Evolutionary conservation across 2,113 vertebrate genomes (phyloP), one percentile per base, ranked within the genome.

Genomic region (Zosterops borbonicus): DNA sequence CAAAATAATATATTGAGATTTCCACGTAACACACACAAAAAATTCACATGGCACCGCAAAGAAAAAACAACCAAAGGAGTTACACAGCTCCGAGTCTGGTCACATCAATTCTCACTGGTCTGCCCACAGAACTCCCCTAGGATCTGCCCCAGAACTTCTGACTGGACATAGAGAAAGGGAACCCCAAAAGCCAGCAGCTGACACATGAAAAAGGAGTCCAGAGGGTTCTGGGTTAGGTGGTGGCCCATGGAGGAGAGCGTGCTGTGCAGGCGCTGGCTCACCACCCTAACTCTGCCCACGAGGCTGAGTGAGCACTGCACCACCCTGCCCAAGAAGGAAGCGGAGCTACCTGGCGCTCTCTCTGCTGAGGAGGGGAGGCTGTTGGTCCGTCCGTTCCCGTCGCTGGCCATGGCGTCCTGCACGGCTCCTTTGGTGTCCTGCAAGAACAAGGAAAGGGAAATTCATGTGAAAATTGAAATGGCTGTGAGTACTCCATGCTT

Each of bases 151-250:
- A 98, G 97, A 70, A 98, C 97, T 96, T 98, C 98, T 4, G 98
- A 98, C 95, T 98, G 98, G n/a, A 97, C 98, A 96, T 98, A 98
- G 74, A 98, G 98, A 96, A 98, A 98, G 73, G 98, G 98, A 84
- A 98, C 97, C 59, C 98, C 98, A 53, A 98, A 99, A 64, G 98
- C 99, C 95, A 99, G 95, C 95, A 99, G 98, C 98, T 99, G 99
- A 97, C 98, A 98, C 98, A 99, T 98, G 98, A 99, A 99, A 98
- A 98, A 99, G 95, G 98, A 99, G 97, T 99, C 98, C 98, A 99
- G 93, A 95, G 98, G 98, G 91, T 98, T 98, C 95, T 98, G 98
- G 83, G 98, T 98, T 97, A 99, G 96, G 92, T 99, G 99, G 90
- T 98, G 98, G 98, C 98, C 98, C 62, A 98, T 96, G 95, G 98